Base-by-base conservation (phyloP, 2,113 vertebrate species). In the Eublepharis macularius region DNA sequence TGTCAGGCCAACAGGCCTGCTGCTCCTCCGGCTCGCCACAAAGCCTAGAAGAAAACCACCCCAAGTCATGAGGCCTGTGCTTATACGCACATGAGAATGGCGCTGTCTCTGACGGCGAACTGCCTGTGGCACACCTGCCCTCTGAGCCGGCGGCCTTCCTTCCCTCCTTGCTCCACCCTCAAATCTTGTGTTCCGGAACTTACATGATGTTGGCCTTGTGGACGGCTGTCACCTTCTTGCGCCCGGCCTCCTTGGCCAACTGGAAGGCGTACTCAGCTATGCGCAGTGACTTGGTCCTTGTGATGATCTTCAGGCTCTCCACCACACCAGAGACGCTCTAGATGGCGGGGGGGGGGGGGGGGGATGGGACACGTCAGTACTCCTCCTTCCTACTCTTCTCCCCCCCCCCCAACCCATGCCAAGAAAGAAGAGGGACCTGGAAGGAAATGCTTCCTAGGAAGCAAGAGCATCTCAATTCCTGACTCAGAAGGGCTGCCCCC, bases 191-290 rank as follows among this genome's bases (percentile, higher is more conserved):
- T 32, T 16, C 57, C 24, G 36, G 24, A 1, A 90, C 97, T 87
- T 91, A 98, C 98, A 99, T 98, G 93, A 98, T 99, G 94, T 99
- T 99, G 88, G 98, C 98, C 91, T 99, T 98, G 95, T 99, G 98
- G 24, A 99, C 98, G 0, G 98, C 98, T 0, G 98, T 98, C 94
- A 99, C 96, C 86, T 95, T 96, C 86, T 92, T 95, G 9, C 98
- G 96, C 14, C 97, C 97, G 5, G 95, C 96, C 34, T 98, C 97
- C 32, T 96, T 94, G 34, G 98, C 98, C 95, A 98, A 85, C 47
- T 83, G 90, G 91, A 99, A 98, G 60, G 98, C 98, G 0, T 98
- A 98, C 0, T 98, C 97, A 0, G 98, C 98, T 1, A 99, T 98
- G 88, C 98, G 97, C 77, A 98, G 95, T 2, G 98, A 98, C 88